A percentile compares a stretch with the other conserved stretches of the same genome.
phyloP scores from a whole-genome alignment of 2,888 invertebrate species.

The Capitulum mitella region DNA sequence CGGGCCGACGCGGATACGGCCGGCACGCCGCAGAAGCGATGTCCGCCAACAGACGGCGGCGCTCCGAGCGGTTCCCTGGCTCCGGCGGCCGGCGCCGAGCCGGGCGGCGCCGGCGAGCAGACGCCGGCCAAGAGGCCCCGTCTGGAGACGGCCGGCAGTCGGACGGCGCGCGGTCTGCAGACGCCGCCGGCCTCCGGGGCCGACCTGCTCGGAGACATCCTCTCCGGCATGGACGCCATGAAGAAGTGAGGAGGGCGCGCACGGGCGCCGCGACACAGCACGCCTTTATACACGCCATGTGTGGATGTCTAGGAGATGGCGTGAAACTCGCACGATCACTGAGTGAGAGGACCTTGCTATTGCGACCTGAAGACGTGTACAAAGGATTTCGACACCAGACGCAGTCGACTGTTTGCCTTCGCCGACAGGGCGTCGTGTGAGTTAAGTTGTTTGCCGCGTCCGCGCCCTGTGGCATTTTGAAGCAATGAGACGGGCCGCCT shows the following conservation, averaged over 20 bases:
- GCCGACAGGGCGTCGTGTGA: not conserved
- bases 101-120: not conserved
- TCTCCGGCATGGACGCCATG: conserved; percentile 7
- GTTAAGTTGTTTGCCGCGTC: not conserved
- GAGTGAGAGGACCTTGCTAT: not conserved
- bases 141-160: no score
- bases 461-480: not conserved
- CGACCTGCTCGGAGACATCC: conserved; percentile 10
- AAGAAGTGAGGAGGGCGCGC: not conserved
- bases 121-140: not conserved
- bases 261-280: not conserved
- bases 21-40: not conserved
- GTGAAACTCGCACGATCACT: no score
- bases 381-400: not conserved
- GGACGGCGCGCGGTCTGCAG: not conserved
- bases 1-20: not conserved
- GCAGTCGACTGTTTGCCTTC: not conserved
- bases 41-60: not conserved
- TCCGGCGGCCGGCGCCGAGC: no score
- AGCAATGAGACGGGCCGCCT: no score
- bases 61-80: no score
- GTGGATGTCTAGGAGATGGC: no score
- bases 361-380: conserved; percentile 17
- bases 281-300: not conserved
- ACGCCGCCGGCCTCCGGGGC: not conserved